Conservation (phyloP, 2,797 vertebrate genomes). For the Sorex maritimensis region DNA sequence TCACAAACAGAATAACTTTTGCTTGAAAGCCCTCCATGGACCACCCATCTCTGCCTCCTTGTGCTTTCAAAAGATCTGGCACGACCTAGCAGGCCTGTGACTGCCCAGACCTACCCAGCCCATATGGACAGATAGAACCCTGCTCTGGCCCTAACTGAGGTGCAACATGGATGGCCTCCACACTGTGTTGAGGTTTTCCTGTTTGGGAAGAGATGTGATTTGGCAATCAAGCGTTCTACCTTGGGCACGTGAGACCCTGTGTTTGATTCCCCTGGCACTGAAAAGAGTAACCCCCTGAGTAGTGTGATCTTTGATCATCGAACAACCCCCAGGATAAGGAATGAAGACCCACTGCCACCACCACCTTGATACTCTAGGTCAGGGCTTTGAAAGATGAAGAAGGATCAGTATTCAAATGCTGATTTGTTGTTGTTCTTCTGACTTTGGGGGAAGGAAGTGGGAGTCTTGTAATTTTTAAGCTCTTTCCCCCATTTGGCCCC, state of each 20-base stretch:
- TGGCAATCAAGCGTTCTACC: slow-evolving; percentile 5
- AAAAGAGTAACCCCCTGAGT: neutral
- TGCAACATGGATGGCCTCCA: neutral
- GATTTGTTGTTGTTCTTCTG: neutral
- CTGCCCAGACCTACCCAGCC: too few species aligned
- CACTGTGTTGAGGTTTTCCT: slow-evolving; percentile 53
- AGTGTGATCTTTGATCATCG: neutral
- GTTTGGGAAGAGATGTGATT: slow-evolving; percentile 25
- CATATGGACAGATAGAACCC: too few species aligned
- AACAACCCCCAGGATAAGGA: slow-evolving; percentile 3
- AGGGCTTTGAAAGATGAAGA: slow-evolving; percentile 43
- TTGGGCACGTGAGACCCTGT: neutral
- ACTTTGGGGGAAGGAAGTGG: slow-evolving; percentile 7
- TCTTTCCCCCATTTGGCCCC: slow-evolving; percentile 16
- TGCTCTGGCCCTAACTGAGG: too few species aligned
- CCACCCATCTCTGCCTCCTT: too few species aligned
- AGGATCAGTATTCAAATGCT: slow-evolving; percentile 30
- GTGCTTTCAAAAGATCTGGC: too few species aligned
- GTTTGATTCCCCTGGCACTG: neutral
- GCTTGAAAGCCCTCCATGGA: too few species aligned
- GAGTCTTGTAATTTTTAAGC: slow-evolving; percentile 42
- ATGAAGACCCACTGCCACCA: neutral
- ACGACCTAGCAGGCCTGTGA: too few species aligned
- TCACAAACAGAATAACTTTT: too few species aligned
- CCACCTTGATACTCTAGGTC: slow-evolving; percentile 28